Evolutionary conservation across 53 echinoderm and acorn worm genomes (phyloP).

Genomic region (Holothuria scabra): DNA sequence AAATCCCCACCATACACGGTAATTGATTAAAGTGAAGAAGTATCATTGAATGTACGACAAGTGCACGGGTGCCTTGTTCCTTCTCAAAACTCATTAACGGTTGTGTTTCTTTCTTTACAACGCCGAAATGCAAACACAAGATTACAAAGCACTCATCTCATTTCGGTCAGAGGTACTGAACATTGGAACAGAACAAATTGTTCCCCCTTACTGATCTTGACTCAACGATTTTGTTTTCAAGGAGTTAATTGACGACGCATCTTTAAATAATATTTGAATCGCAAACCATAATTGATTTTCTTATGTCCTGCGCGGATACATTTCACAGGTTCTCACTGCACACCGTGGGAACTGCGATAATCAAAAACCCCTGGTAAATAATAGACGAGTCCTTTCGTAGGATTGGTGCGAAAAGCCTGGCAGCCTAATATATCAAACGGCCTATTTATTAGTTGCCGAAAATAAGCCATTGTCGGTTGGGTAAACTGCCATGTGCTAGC

Average conservation of each 20-base stretch:
- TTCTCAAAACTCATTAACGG: slow-evolving; percentile 38
- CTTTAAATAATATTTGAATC: no score
- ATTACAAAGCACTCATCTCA: slow-evolving; percentile 9
- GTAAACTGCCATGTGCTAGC: slow-evolving; percentile 35
- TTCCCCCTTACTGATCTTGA: no score
- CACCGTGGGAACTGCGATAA: slow-evolving; percentile 27
- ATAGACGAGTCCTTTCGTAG: slow-evolving; percentile 44
- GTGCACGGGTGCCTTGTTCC: slow-evolving; percentile 1
- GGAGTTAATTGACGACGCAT: no score
- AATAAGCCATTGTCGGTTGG: slow-evolving; percentile 26
- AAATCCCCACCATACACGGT: slow-evolving; percentile 18
- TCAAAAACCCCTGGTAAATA: slow-evolving; percentile 22
- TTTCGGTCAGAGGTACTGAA: no score
- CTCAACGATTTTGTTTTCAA: no score
- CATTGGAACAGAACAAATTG: no score
- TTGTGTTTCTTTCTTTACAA: slow-evolving; percentile 31
- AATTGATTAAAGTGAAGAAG: slow-evolving; percentile 35
- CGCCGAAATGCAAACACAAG: slow-evolving; percentile 33
- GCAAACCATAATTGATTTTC: no score
- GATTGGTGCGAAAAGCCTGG: slow-evolving; percentile 31
- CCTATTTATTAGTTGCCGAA: slow-evolving; percentile 42
- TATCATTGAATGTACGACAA: slow-evolving; percentile 36
- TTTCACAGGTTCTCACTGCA: no score
- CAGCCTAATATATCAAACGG: slow-evolving; percentile 49
- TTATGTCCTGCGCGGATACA: no score